Conservation (phyloP, 2,888 invertebrate species). For the Aporophyla lueneburgensis region DNA sequence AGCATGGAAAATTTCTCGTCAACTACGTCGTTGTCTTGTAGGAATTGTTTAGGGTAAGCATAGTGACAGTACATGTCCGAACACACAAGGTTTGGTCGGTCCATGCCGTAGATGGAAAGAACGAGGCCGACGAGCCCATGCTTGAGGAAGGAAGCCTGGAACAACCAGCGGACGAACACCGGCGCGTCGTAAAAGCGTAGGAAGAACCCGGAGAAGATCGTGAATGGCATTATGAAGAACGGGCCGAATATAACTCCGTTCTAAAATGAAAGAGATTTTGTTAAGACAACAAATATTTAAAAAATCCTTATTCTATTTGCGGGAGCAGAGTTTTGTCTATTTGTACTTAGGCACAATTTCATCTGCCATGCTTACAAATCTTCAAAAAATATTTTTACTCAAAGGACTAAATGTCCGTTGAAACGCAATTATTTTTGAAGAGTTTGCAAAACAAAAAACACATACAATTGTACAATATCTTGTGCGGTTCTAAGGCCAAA, state of each 20-base stretch:
- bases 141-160: conserved; percentile 96
- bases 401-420: neutral
- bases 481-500: too few relatives aligned
- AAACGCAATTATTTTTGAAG: neutral
- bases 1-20: conserved; percentile 92
- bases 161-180: conserved; percentile 94
- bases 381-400: neutral
- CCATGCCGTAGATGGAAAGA: conserved; percentile 95
- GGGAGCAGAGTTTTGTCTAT: neutral
- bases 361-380: neutral
- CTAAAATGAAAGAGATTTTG: conserved; percentile 88
- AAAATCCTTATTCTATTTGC: neutral
- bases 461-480: neutral
- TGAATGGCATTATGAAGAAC: conserved; percentile 96
- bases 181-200: conserved; percentile 96
- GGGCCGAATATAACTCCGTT: conserved; percentile 97
- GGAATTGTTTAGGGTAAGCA: conserved; percentile 92
- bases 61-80: conserved; percentile 94
- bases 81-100: conserved; percentile 94
- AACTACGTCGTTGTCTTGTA: conserved; percentile 94
- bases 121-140: conserved; percentile 97
- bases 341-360: neutral
- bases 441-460: neutral
- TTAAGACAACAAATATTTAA: neutral
- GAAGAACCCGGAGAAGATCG: conserved; percentile 98